phyloP scores from a whole-genome alignment of 2,113 vertebrate genomes.

The Fregata magnificens region DNA sequence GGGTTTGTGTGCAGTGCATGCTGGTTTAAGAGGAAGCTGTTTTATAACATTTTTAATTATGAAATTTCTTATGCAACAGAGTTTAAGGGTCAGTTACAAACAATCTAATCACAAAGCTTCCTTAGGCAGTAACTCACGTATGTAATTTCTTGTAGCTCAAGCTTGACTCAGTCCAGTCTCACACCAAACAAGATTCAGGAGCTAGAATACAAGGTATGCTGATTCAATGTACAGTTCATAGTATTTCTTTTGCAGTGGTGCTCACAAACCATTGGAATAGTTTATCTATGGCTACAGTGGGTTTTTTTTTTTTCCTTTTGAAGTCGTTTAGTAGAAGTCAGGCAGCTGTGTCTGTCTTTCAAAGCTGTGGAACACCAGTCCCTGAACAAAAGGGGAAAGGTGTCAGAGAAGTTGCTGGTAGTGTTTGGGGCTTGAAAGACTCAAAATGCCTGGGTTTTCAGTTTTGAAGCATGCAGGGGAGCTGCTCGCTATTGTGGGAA shows the following conservation, averaged over 20 bases:
- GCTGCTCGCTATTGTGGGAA: not conserved
- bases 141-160: not conserved
- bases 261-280: not conserved
- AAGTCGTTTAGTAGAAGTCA: not conserved
- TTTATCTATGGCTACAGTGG: not conserved
- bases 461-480: not conserved
- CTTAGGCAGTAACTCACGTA: not conserved
- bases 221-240: not conserved
- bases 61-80: not conserved
- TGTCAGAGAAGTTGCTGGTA: not conserved
- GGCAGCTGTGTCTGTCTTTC: not conserved
- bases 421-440: not conserved
- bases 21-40: not conserved
- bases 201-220: not conserved
- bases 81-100: not conserved
- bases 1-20: not conserved
- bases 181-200: not conserved
- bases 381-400: not conserved
- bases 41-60: not conserved
- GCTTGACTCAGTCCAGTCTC: not conserved
- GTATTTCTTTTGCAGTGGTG: not conserved
- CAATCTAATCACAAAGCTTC: not conserved
- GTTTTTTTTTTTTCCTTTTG: not conserved
- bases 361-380: not conserved
- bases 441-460: rapidly evolving